Conservation (phyloP, 2,797 vertebrate species). For the Rallus crepitans region DNA sequence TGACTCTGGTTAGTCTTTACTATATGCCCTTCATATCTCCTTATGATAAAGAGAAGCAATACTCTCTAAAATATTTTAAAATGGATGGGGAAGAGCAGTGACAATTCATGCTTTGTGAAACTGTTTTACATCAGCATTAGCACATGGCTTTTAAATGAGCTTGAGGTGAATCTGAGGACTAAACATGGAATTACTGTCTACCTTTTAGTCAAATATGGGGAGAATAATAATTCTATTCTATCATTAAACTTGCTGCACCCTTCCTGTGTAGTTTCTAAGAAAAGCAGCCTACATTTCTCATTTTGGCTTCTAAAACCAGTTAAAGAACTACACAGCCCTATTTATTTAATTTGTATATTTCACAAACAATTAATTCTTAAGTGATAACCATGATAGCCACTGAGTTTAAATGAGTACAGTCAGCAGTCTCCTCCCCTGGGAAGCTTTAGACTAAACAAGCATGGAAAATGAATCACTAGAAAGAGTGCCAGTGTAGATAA, state of each 20-base stretch:
- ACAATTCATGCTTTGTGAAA: not conserved
- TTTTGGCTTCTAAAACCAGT: not conserved
- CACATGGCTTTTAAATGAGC: not conserved
- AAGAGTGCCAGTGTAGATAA: not conserved
- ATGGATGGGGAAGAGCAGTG: not conserved
- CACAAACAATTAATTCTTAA: slow-evolving; percentile 44
- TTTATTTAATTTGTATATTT: slow-evolving; percentile 12
- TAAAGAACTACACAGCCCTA: not conserved
- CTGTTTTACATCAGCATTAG: not conserved
- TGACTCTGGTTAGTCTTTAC: not conserved
- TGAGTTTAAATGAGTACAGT: not conserved
- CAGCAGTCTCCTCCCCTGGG: not conserved
- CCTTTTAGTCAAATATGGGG: not conserved
- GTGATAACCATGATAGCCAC: not conserved
- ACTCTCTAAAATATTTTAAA: not conserved
- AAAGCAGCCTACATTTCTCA: not conserved
- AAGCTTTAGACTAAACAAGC: slow-evolving; percentile 13
- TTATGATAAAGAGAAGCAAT: not conserved
- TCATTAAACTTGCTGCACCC: not conserved
- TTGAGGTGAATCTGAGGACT: not conserved
- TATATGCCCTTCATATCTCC: not conserved
- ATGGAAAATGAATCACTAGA: slow-evolving; percentile 4
- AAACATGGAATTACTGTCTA: not conserved
- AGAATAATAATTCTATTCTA: not conserved
- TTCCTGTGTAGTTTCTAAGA: not conserved